Evolutionary conservation across 2,113 vertebrate genomes (phyloP), one percentile per base, ranked within the genome.

Genomic region (Engraulis encrasicolus): DNA sequence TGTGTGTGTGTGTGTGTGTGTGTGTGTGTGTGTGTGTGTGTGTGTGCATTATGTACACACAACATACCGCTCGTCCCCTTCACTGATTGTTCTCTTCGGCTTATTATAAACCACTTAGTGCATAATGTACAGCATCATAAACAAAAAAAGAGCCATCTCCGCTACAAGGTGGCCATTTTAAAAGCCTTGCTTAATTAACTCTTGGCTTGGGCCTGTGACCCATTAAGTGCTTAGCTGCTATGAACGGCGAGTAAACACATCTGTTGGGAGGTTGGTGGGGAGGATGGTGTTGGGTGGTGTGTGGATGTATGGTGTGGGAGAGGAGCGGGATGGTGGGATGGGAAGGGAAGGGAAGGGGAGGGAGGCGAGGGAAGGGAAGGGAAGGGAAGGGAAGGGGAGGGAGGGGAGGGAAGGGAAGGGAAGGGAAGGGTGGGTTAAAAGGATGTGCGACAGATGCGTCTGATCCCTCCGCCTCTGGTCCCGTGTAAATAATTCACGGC

Each of bases 171-270:
- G 87, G 82, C 92, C 92, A 87, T 93, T 94, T 91, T 93, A 89
- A 92, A 87, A 87, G 87, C 91, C 92, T 94, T 93, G 94, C 94
- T 93, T 96, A 97, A 98, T 97, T 97, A 97, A 95, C 95, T 96
- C 93, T 93, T 95, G 95, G 94, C 96, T 95, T 94, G 95, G 88
- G 88, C 95, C 88, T 91, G 89, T 92, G 95, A 95, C 93, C 94
- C 96, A 96, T 98, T 97, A 98, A 97, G 94, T 92, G 95, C 95
- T 96, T 97, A 95, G 94, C 95, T 96, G 96, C 94, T 96, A 86
- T 91, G 91, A 91, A 90, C 90, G 91, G 93, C 84, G 38, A 94
- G 95, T 95, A 96, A 97, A 97, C 96, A 97, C 97, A 98, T 99
- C 96, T 98, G 97, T 95, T 96, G 89, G 88, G 91, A 89, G 88